A percentile compares a stretch with the other conserved stretches of the same genome.
Conservation (phyloP, 2,797 vertebrate genomes). For the Craterocephalus amniculus region DNA sequence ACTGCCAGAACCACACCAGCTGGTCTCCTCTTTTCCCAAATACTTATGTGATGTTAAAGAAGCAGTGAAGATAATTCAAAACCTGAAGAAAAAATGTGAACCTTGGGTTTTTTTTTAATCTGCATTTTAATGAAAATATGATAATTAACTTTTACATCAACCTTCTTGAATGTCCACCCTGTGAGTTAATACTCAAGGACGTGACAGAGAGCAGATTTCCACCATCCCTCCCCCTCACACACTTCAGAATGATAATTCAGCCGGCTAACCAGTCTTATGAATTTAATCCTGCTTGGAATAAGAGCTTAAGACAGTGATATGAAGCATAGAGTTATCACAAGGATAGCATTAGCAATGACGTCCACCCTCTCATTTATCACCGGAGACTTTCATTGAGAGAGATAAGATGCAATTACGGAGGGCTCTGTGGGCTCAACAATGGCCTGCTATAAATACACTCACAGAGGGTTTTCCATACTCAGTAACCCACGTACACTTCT, state of each 20-base stretch:
- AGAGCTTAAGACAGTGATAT: constrained; percentile 63
- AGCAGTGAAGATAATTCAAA: not conserved
- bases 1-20: not conserved
- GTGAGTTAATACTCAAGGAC: constrained; percentile 32
- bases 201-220: constrained; percentile 32
- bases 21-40: not conserved
- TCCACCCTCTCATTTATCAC: constrained; percentile 79
- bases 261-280: constrained; percentile 61
- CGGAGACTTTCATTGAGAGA: constrained; percentile 62
- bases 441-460: constrained; percentile 81
- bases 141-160: not conserved
- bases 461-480: constrained; percentile 79
- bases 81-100: not conserved
- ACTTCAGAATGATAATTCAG: constrained; percentile 53
- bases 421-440: constrained; percentile 83
- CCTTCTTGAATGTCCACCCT: not conserved
- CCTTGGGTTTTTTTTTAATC: not conserved
- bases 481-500: constrained; percentile 55
- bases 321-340: constrained; percentile 62
- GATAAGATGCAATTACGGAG: constrained; percentile 79
- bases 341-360: constrained; percentile 69
- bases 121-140: constrained; percentile 1
- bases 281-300: constrained; percentile 63
- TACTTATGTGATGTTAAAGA: not conserved
- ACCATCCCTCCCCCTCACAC: constrained; percentile 26